Conservation (phyloP, 64 coral and sea anemone genomes). For the Hydrozoanthus tunicans region DNA sequence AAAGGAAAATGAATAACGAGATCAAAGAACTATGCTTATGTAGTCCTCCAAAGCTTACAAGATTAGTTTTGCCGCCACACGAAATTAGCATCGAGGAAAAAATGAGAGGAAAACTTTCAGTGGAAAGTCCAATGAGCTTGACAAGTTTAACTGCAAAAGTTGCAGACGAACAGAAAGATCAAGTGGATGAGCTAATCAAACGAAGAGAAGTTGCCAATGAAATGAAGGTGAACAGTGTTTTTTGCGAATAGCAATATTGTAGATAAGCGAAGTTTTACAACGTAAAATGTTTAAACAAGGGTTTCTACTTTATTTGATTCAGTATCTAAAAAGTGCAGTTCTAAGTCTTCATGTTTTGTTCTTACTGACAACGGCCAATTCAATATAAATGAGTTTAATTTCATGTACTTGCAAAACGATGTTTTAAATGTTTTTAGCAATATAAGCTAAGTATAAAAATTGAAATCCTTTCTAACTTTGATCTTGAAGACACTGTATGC, state of each 20-base stretch:
- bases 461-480: no score
- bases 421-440: no score
- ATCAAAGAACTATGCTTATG: neutral
- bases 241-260: neutral
- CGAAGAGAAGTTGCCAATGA: slow-evolving; percentile 34
- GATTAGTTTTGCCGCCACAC: slow-evolving; percentile 7
- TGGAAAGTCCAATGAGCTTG: slow-evolving; percentile 5
- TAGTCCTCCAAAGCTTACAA: slow-evolving; percentile 20
- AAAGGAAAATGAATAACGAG: neutral
- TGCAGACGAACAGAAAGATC: slow-evolving; percentile 74
- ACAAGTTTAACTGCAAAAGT: slow-evolving; percentile 79
- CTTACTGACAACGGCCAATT: no score
- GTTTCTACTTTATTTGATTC: no score
- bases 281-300: no score
- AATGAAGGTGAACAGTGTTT: slow-evolving; percentile 53
- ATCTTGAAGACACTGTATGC: no score
- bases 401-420: no score
- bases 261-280: no score
- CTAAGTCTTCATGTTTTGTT: no score
- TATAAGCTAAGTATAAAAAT: no score
- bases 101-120: neutral
- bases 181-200: slow-evolving; percentile 63
- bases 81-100: neutral
- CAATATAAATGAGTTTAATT: no score
- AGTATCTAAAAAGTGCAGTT: no score